These are phyloP conservation scores for Platalea minor DNA, from an alignment of 2,797 vertebrate species.

Conservation along the genomic window DNA sequence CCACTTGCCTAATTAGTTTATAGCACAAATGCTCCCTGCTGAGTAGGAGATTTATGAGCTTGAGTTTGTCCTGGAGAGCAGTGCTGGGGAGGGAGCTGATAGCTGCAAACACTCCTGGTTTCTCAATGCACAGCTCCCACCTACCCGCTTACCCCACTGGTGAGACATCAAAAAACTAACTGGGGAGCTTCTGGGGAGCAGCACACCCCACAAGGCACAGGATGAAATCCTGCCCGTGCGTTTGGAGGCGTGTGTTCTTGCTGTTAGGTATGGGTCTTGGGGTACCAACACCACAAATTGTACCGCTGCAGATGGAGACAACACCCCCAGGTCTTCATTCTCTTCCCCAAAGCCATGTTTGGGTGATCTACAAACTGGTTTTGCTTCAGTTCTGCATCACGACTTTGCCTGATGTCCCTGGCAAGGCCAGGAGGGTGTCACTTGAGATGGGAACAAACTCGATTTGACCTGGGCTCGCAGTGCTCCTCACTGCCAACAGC, in stretches of 20 bases:
- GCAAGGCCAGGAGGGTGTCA: too few species aligned
- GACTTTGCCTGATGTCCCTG: accelerated
- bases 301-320: accelerated
- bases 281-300: neutral
- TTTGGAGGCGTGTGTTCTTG: neutral
- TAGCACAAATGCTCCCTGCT: neutral
- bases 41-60: neutral
- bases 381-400: neutral
- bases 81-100: neutral
- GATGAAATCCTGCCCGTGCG: neutral
- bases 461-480: accelerated
- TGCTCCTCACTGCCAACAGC: accelerated
- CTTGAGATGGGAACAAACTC: neutral
- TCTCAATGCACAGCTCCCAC: neutral
- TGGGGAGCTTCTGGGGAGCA: neutral
- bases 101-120: neutral
- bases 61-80: neutral
- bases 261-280: neutral
- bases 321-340: neutral
- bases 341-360: neutral
- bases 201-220: too few species aligned
- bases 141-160: neutral
- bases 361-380: neutral
- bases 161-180: neutral
- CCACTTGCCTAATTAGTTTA: neutral